Percentiles rank a stretch among this genome's conserved stretches.
Conservation (phyloP, 2,888 invertebrate genomes). For the Drosophila parthenogenetica region DNA sequence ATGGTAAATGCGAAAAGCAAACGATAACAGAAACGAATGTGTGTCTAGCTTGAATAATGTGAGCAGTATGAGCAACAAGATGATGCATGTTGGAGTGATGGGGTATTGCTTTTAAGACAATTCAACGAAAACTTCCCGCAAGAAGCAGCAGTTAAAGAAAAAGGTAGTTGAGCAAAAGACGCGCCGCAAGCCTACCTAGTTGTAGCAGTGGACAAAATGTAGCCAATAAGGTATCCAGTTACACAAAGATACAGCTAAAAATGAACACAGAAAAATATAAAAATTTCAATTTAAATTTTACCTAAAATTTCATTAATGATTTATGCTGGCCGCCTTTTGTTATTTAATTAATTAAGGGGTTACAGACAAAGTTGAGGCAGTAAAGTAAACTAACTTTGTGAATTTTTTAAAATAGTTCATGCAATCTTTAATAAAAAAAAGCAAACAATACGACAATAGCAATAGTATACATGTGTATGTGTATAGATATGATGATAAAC, state of each 20-base stretch:
- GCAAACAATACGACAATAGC: too few relatives aligned
- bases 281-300: too few relatives aligned
- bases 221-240: slow-evolving; percentile 14
- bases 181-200: slow-evolving; percentile 14
- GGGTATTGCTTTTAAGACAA: slow-evolving; percentile 51
- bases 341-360: too few relatives aligned
- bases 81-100: slow-evolving; percentile 56
- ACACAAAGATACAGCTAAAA: slow-evolving; percentile 29
- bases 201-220: slow-evolving; percentile 20
- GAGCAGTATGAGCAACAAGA: slow-evolving; percentile 13
- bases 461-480: too few relatives aligned
- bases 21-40: neutral
- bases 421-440: too few relatives aligned
- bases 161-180: slow-evolving; percentile 62
- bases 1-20: neutral
- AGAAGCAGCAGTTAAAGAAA: slow-evolving; percentile 9
- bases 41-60: slow-evolving; percentile 32
- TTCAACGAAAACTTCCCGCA: slow-evolving; percentile 70
- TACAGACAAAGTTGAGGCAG: too few relatives aligned
- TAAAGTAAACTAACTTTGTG: too few relatives aligned
- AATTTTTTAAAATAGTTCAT: too few relatives aligned
- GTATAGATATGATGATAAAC: too few relatives aligned
- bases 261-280: neutral
- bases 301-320: too few relatives aligned
- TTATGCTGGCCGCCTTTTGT: too few relatives aligned